These are phyloP conservation scores for Halcyon senegalensis DNA, from an alignment of 2,113 vertebrate species.

Conservation along the genomic window DNA sequence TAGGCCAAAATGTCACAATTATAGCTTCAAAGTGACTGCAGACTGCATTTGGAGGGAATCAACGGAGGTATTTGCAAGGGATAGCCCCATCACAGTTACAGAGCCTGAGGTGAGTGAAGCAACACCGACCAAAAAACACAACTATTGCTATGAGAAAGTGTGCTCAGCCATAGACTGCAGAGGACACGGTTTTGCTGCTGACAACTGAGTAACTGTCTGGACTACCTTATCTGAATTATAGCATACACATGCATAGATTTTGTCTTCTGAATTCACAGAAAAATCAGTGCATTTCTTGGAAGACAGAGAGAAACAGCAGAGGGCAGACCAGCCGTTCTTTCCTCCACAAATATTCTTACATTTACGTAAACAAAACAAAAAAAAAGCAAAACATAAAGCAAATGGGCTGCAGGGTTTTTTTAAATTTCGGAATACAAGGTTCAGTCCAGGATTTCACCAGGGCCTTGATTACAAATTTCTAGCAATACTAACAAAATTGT, in stretches of 20 bases:
- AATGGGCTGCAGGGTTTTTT: constrained; percentile 52
- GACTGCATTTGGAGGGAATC: constrained; percentile 98
- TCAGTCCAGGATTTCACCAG: constrained; percentile 42
- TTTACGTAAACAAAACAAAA: background rate
- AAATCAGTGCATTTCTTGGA: constrained; percentile 4
- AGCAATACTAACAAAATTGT: constrained; percentile 55
- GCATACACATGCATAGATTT: background rate
- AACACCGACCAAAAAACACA: constrained; percentile 93
- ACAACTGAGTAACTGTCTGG: constrained; percentile 63
- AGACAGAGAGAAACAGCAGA: constrained; percentile 50
- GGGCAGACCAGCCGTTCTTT: constrained; percentile 35
- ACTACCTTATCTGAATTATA: background rate
- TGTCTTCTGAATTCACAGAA: constrained; percentile 22
- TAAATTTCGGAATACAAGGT: constrained; percentile 40
- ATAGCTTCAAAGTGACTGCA: constrained; percentile 91
- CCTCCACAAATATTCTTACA: background rate
- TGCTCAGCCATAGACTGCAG: constrained; percentile 80
- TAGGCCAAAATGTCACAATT: constrained; percentile 89
- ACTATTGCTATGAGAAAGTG: constrained; percentile 84
- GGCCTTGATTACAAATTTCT: constrained; percentile 60
- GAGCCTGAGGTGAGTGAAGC: constrained; percentile 89
- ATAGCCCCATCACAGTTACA: constrained; percentile 95
- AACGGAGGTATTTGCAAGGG: constrained; percentile 95
- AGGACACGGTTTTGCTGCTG: constrained; percentile 72
- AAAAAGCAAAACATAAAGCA: background rate